These are phyloP conservation scores for Pseudonaja textilis DNA, from an alignment of 2,113 vertebrate species.

Conservation along the genomic window DNA sequence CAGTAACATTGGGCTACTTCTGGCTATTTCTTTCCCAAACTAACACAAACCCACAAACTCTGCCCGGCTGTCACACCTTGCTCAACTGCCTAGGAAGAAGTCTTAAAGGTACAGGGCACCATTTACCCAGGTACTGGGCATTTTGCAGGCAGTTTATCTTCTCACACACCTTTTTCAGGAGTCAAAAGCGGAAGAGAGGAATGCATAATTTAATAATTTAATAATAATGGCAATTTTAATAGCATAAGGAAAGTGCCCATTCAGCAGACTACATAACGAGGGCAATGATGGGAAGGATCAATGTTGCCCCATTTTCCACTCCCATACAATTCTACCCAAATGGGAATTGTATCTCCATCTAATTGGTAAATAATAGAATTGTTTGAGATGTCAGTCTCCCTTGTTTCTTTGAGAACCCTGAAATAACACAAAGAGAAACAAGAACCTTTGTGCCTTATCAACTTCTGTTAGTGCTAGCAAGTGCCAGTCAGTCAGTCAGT, in stretches of 20 bases:
- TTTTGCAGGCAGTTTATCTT: neutral
- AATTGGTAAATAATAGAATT: neutral
- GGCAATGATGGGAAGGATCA: neutral
- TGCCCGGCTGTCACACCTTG: neutral
- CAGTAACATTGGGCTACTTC: neutral
- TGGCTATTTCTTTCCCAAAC: neutral
- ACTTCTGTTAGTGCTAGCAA: neutral
- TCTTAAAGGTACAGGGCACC: neutral
- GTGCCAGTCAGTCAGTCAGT: too few relatives aligned
- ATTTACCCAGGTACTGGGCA: neutral
- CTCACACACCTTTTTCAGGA: neutral
- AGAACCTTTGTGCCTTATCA: neutral
- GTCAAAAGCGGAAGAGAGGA: neutral
- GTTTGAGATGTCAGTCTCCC: neutral
- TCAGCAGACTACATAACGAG: neutral
- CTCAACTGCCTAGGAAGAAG: neutral
- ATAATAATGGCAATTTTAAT: too few relatives aligned
- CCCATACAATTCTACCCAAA: neutral
- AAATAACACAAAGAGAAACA: neutral
- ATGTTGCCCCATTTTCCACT: neutral
- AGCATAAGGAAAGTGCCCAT: neutral
- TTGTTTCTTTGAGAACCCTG: neutral
- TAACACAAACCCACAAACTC: neutral
- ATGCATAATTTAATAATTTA: neutral
- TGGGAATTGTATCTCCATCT: neutral